These are phyloP conservation scores for Cyclina sinensis DNA, from an alignment of 1,140 invertebrate genomes.

Conservation along the genomic window DNA sequence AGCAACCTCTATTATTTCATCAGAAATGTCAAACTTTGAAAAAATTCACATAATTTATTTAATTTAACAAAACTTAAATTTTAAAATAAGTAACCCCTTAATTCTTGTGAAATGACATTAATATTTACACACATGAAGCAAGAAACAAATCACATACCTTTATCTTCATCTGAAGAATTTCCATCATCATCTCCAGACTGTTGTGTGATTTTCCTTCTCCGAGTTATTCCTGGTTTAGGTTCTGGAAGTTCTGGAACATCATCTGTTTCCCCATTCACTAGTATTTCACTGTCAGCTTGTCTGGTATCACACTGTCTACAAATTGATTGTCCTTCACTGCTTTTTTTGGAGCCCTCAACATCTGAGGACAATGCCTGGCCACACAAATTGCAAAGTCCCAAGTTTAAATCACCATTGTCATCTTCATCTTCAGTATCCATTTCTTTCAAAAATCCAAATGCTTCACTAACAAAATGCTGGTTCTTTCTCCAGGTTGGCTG, in stretches of 20 bases:
- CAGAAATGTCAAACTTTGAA: too few relatives aligned
- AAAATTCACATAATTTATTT: too few relatives aligned
- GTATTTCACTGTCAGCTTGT: neutral
- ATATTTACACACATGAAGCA: too few relatives aligned
- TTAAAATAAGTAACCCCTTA: too few relatives aligned
- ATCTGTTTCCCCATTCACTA: neutral
- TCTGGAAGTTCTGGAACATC: neutral
- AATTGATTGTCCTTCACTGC: neutral
- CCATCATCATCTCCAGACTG: conserved; percentile 66
- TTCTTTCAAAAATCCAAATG: conserved; percentile 65
- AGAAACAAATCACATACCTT: conserved; percentile 53
- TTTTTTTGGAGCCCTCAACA: neutral
- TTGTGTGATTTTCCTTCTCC: neutral
- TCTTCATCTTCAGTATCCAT: conserved; percentile 4
- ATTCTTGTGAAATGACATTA: too few relatives aligned
- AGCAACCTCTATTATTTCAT: too few relatives aligned
- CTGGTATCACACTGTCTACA: neutral
- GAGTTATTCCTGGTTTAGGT: neutral
- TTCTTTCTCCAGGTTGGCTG: conserved; percentile 55
- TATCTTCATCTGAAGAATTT: conserved; percentile 75
- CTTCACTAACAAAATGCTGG: conserved; percentile 70
- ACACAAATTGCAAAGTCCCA: neutral
- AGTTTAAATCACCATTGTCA: neutral
- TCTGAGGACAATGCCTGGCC: neutral
- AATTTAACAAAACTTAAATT: too few relatives aligned